phyloP scores from a whole-genome alignment of 2,797 vertebrate genomes.

The Xiphophorus birchmanni region DNA sequence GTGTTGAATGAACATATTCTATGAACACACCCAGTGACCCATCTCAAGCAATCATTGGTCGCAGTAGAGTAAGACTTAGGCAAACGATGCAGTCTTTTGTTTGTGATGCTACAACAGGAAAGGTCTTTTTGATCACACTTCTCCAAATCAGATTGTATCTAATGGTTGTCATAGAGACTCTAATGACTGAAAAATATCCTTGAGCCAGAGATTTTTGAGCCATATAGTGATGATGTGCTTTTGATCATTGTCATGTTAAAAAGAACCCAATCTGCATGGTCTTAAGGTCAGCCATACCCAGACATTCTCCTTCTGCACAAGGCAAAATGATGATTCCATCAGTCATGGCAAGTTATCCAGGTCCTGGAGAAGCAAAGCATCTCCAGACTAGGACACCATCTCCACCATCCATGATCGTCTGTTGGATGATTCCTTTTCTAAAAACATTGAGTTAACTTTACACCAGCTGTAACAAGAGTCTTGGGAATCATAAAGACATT shows the following conservation, averaged over 20 bases:
- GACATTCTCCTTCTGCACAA: background rate
- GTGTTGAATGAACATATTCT: background rate
- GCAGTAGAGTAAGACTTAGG: background rate
- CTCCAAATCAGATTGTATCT: background rate
- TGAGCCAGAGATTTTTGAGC: background rate
- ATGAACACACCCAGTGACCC: background rate
- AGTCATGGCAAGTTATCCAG: background rate
- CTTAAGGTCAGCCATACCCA: background rate
- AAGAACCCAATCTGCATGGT: background rate
- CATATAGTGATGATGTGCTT: background rate
- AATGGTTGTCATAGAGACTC: background rate
- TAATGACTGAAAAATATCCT: background rate
- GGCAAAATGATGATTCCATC: background rate
- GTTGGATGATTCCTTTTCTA: background rate
- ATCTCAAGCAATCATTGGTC: too few species aligned
- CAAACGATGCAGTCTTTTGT: background rate
- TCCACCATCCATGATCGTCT: background rate
- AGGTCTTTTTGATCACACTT: background rate
- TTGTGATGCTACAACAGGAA: background rate
- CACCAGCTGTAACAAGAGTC: background rate
- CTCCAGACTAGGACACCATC: background rate
- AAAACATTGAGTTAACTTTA: background rate
- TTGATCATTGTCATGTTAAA: background rate
- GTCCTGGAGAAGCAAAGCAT: background rate
- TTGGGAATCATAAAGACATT: too few species aligned